Base-by-base conservation (phyloP, 1,140 invertebrate genomes). In the Aphaenogaster ashmeadi region DNA sequence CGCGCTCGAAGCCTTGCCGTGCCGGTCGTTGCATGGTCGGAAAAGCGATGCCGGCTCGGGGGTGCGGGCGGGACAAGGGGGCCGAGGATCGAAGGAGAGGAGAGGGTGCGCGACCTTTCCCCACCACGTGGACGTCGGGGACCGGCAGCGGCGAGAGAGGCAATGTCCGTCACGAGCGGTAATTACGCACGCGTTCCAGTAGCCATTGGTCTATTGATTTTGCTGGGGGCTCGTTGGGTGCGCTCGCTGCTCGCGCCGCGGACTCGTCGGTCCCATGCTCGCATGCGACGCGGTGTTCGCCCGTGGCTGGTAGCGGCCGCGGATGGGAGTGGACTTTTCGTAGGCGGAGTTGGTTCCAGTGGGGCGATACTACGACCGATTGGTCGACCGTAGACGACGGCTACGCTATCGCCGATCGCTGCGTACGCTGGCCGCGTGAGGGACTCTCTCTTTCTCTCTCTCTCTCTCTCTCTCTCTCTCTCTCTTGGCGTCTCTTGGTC, bases 161-260 rank as follows among this genome's bases (percentile, higher is more conserved):
- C 89, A 90, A 92, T 92, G 90, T 88, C 91, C 88, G 91, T 93
- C 90, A 80, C 72, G 80, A 86, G 87, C 60, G 84, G 50, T 88
- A 81, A 93, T 80, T 90, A 91, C 93, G 93, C 93, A 93, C 88
- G 93, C 92, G 93, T 92, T 89, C 91, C 78, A 88, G 92, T 93
- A 94, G 93, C 91, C 93, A 93, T 91, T 93, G 93, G 91, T 94
- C 93, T 95, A 95, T 95, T 94, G 94, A 95, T 95, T 95, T 93
- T 90, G 90, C 88, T 27, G 75, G 77, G 89, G 81, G 86, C 50
- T 74, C 33, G 72, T 69, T 69, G 64, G 60, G 47, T 41, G 52
- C 56, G 54, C 66, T 69, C 56, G 47, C 58, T 71, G 79, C 72
- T 87, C 66, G 78, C 36, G 58, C 54, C 41, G 77, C 89, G 72